phyloP scores from a whole-genome alignment of 2,797 vertebrate genomes.

The Syngnathus rostellatus region DNA sequence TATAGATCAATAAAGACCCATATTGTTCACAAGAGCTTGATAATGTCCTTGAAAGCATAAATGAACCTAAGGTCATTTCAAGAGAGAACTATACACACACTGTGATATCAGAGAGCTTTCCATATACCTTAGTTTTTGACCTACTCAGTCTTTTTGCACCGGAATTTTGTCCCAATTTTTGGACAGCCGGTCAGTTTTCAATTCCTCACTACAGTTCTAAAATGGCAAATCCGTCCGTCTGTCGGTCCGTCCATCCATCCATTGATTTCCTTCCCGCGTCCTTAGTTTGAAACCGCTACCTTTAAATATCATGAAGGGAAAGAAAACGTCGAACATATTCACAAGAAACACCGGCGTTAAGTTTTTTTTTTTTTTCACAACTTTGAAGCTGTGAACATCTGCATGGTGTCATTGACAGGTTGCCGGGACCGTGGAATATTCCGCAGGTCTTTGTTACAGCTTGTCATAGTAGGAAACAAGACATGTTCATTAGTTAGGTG shows the following conservation, averaged over 20 bases:
- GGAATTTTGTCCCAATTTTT: neutral
- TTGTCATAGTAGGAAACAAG: constrained; percentile 10
- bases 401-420: constrained; percentile 39
- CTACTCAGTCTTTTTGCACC: neutral
- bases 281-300: constrained; percentile 3
- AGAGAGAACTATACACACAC: neutral
- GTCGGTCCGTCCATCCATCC: no score
- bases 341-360: constrained; percentile 26
- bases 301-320: constrained; percentile 22
- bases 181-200: neutral
- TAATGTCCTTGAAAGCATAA: constrained; percentile 18
- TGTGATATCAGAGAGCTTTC: neutral
- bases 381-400: constrained; percentile 29
- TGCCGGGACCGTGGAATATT: constrained; percentile 24
- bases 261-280: neutral
- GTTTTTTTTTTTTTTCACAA: constrained; percentile 32
- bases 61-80: neutral
- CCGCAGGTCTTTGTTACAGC: constrained; percentile 21
- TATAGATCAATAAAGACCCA: constrained; percentile 31
- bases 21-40: constrained; percentile 28
- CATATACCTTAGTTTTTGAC: neutral
- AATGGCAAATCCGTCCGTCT: no score
- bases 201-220: no score
- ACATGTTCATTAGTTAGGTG: constrained; percentile 11
- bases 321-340: constrained; percentile 23